Evolutionary conservation across 2,888 invertebrate species (phyloP).

Genomic region (Camptogramma bilineatum): DNA sequence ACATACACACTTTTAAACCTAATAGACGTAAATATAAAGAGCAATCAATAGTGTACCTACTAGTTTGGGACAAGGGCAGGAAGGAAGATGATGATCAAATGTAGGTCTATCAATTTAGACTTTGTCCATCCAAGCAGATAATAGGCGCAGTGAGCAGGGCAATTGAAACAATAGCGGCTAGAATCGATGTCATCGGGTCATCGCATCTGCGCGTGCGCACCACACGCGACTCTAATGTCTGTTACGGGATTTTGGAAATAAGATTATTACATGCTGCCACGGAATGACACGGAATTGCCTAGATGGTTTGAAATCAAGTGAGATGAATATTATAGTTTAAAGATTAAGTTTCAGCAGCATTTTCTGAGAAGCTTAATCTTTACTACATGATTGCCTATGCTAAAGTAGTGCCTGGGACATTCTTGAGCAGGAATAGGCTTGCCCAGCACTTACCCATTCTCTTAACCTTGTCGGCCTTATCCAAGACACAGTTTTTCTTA

Average conservation of each 20-base stretch:
- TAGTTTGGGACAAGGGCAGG: no score
- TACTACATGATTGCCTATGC: no score
- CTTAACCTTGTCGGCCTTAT: no score
- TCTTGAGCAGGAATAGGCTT: no score
- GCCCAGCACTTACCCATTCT: no score
- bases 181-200: slow-evolving; percentile 57
- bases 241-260: slow-evolving; percentile 60
- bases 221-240: slow-evolving; percentile 56
- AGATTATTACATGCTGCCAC: slow-evolving; percentile 38
- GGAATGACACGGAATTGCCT: slow-evolving; percentile 29
- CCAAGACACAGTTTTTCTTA: no score
- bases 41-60: no score
- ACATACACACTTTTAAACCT: no score
- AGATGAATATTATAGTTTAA: not conserved
- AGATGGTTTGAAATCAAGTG: not conserved
- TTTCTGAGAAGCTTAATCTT: no score
- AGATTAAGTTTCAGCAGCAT: not conserved
- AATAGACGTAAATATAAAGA: no score
- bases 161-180: slow-evolving; percentile 43
- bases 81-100: not conserved
- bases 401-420: no score
- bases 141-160: slow-evolving; percentile 23
- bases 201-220: slow-evolving; percentile 55
- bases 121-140: not conserved
- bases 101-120: not conserved